Conservation (phyloP, 1,140 invertebrate genomes). For the Carposina sasakii region DNA sequence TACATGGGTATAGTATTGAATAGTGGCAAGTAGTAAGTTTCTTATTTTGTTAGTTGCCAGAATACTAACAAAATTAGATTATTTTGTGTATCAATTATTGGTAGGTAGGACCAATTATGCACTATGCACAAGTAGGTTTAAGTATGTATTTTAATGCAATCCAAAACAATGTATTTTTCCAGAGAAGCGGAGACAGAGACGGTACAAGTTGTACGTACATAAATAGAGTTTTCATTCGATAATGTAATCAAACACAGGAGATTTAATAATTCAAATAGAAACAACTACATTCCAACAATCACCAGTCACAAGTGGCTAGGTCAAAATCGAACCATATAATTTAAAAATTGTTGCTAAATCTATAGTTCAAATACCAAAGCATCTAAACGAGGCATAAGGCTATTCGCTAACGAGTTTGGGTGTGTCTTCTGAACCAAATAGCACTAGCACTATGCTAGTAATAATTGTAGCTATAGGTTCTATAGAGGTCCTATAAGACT, state of each 20-base stretch:
- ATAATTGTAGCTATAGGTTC: constrained; percentile 60
- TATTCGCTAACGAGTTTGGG: constrained; percentile 62
- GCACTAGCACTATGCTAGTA: constrained; percentile 42
- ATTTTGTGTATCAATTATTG: no score
- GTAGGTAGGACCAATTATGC: no score
- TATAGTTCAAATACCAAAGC: no score
- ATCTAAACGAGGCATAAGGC: constrained; percentile 51
- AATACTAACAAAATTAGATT: no score
- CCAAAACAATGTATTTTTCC: no score
- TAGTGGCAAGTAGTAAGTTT: no score
- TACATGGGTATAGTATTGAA: constrained; percentile 32
- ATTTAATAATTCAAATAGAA: neutral
- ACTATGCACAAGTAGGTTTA: no score
- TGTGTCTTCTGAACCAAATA: constrained; percentile 61
- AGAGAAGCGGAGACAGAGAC: no score
- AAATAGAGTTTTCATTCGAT: no score
- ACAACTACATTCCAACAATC: neutral
- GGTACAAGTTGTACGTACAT: no score
- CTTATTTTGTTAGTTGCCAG: no score
- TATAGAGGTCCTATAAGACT: constrained; percentile 29
- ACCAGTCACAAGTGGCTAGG: neutral
- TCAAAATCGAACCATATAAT: neutral
- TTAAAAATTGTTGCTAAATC: neutral
- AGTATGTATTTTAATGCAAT: no score
- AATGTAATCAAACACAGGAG: neutral